Evolutionary conservation across 2,113 vertebrate genomes (phyloP).

Genomic region (Myrmophylax atrothorax): DNA sequence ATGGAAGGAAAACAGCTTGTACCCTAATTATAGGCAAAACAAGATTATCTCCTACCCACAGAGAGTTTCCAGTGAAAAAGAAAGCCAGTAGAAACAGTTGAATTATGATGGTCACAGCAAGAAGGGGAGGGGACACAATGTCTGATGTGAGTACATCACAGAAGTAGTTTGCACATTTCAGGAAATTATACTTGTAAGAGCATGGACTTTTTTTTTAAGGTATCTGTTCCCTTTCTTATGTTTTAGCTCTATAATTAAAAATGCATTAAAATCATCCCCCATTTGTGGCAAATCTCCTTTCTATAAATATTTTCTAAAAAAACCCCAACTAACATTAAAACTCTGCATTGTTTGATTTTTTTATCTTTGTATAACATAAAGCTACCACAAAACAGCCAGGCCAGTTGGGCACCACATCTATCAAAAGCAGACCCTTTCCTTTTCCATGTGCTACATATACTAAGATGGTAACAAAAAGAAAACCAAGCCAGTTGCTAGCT

Average conservation of each 20-base stretch:
- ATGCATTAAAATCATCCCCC: neutral
- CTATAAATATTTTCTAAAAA: neutral
- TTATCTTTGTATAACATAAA: rapidly evolving
- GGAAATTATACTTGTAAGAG: neutral
- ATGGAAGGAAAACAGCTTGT: neutral
- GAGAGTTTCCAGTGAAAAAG: neutral
- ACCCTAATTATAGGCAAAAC: neutral
- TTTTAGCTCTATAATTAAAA: neutral
- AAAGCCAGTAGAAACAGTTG: neutral
- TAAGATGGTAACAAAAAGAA: neutral
- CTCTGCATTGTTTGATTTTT: neutral
- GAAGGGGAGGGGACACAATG: neutral
- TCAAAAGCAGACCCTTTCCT: neutral
- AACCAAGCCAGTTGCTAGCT: neutral
- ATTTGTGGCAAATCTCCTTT: neutral
- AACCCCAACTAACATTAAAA: neutral
- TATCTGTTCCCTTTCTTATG: neutral
- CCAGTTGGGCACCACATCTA: neutral
- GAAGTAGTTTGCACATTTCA: neutral
- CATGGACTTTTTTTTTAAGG: neutral
- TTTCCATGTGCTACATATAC: neutral
- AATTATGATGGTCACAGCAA: neutral
- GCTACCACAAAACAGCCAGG: neutral
- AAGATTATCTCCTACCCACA: neutral
- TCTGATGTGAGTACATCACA: neutral